These are phyloP conservation scores for Bombus fervidus DNA, from an alignment of 1,140 invertebrate species.

Conservation along the genomic window DNA sequence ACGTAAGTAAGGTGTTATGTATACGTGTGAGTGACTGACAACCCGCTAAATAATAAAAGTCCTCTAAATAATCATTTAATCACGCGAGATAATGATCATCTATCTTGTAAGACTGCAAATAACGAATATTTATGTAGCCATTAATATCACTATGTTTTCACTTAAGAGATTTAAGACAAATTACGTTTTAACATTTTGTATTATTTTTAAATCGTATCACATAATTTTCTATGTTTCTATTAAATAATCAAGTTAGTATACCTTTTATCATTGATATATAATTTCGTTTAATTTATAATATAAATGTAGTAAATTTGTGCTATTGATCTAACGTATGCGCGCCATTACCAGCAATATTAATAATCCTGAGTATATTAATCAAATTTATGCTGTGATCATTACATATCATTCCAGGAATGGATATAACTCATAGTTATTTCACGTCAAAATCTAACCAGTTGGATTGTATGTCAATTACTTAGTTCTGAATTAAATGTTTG, in stretches of 20 bases:
- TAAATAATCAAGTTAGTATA: neutral
- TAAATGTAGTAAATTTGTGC: neutral
- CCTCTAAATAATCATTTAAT: neutral
- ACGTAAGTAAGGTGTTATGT: too few relatives aligned
- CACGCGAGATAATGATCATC: neutral
- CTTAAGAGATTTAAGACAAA: neutral
- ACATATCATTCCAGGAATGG: neutral
- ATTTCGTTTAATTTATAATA: neutral
- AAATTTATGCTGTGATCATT: neutral
- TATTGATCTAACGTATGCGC: neutral
- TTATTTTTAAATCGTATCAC: neutral
- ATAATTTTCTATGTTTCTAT: neutral
- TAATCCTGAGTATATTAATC: neutral
- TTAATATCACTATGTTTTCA: neutral
- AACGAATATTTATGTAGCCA: neutral
- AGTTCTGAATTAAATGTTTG: neutral
- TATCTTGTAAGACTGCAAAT: neutral
- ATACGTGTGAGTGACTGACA: too few relatives aligned
- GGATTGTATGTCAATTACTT: neutral
- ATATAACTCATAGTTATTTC: neutral
- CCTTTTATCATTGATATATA: neutral
- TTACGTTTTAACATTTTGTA: neutral
- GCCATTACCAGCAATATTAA: neutral
- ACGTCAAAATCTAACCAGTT: neutral
- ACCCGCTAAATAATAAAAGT: neutral